Conservation (phyloP, 2,797 vertebrate genomes). For the Chromobotia macracanthus region DNA sequence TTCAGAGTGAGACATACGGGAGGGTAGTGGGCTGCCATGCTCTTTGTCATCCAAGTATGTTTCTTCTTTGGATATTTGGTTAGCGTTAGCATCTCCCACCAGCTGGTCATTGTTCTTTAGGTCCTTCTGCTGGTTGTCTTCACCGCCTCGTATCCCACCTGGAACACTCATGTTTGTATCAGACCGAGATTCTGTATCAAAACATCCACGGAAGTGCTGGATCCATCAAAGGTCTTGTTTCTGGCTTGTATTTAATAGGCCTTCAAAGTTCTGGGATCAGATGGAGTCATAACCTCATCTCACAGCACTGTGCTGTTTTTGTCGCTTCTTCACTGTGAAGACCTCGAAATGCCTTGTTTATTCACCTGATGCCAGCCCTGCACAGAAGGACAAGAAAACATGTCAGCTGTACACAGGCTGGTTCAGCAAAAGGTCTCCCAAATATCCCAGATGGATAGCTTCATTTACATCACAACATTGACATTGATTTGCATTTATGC, state of each 20-base stretch:
- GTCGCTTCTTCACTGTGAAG: neutral
- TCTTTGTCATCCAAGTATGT: conserved; percentile 63
- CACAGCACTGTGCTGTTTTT: conserved; percentile 36
- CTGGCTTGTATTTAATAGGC: neutral
- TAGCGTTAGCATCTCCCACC: conserved; percentile 88
- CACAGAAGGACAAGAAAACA: conserved; percentile 39
- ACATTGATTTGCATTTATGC: neutral
- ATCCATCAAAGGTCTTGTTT: conserved; percentile 69
- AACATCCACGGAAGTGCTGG: conserved; percentile 57
- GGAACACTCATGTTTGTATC: conserved; percentile 74
- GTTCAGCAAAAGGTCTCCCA: neutral
- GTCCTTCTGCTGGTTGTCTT: conserved; percentile 77
- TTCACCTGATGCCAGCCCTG: conserved; percentile 29
- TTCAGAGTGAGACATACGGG: conserved; percentile 74
- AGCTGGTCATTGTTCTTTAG: conserved; percentile 84
- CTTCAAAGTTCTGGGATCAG: conserved; percentile 41
- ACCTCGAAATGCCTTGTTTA: conserved; percentile 20
- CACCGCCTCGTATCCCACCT: conserved; percentile 68
- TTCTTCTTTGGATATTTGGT: conserved; percentile 77
- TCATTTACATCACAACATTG: conserved; percentile 18
- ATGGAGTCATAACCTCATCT: conserved; percentile 65
- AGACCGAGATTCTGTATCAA: conserved; percentile 57
- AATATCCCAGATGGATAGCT: conserved; percentile 20
- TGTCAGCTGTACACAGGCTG: conserved; percentile 4
- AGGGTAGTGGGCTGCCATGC: conserved; percentile 71